Conservation (phyloP, 2,888 invertebrate species). For the Siphonodentalium dalli region DNA sequence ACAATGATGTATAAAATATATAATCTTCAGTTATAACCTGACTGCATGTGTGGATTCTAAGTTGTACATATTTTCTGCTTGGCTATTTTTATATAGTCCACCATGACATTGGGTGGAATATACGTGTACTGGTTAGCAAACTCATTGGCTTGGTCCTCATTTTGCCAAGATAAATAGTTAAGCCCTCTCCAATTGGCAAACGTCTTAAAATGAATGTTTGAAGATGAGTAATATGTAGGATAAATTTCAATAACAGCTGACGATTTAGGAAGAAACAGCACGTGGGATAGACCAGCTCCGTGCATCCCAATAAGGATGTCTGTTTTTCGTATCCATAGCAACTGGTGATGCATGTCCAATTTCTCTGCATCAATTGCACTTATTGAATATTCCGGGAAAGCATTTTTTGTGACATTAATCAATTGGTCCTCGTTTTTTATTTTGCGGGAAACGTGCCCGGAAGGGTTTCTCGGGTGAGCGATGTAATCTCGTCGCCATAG, state of each 20-base stretch:
- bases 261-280: constrained; percentile 57
- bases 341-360: constrained; percentile 50
- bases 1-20: too few relatives aligned
- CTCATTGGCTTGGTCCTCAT: constrained; percentile 46
- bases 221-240: constrained; percentile 44
- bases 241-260: constrained; percentile 57
- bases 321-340: constrained; percentile 44
- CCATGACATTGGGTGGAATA: constrained; percentile 43
- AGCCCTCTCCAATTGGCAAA: constrained; percentile 59
- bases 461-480: constrained; percentile 62
- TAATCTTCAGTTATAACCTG: too few relatives aligned
- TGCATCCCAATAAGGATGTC: constrained; percentile 64
- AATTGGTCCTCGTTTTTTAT: constrained; percentile 60
- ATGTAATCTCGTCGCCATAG: constrained; percentile 62
- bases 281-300: constrained; percentile 61
- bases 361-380: constrained; percentile 53
- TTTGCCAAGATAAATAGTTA: constrained; percentile 56
- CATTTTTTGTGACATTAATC: constrained; percentile 31
- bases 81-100: too few relatives aligned
- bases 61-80: too few relatives aligned
- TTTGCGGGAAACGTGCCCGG: constrained; percentile 55
- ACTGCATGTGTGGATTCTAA: too few relatives aligned
- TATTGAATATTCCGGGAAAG: constrained; percentile 37
- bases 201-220: constrained; percentile 52
- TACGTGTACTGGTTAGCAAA: constrained; percentile 34